phyloP scores from a whole-genome alignment of 2,888 invertebrate genomes.

The Heliconius sara region DNA sequence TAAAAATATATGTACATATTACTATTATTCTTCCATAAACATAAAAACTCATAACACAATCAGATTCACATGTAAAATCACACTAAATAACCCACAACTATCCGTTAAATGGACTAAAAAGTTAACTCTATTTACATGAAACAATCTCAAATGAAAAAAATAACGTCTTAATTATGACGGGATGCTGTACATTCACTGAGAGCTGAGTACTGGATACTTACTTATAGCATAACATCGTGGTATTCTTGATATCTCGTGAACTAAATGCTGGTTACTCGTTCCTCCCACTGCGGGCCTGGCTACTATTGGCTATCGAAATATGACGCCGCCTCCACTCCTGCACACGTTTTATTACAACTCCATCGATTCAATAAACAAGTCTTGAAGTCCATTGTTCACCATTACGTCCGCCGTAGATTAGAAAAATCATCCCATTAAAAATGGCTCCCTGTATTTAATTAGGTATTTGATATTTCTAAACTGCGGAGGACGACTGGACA shows the following conservation, averaged over 20 bases:
- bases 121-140: background rate
- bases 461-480: slow-evolving; percentile 8
- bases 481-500: background rate
- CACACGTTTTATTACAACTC: slow-evolving; percentile 79
- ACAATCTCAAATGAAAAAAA: slow-evolving; percentile 41
- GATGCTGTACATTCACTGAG: slow-evolving; percentile 30
- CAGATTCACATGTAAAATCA: slow-evolving; percentile 5
- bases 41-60: background rate
- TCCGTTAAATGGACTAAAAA: slow-evolving; percentile 2
- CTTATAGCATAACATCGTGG: slow-evolving; percentile 58
- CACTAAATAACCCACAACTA: background rate
- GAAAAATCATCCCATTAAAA: slow-evolving; percentile 63
- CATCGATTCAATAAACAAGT: slow-evolving; percentile 81
- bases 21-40: background rate
- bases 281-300: slow-evolving; percentile 74
- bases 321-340: slow-evolving; percentile 80
- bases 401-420: slow-evolving; percentile 74
- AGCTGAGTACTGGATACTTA: slow-evolving; percentile 49
- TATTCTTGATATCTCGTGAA: slow-evolving; percentile 63
- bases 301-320: slow-evolving; percentile 73
- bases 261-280: slow-evolving; percentile 77
- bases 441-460: slow-evolving; percentile 51
- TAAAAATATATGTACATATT: background rate
- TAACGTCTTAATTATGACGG: slow-evolving; percentile 58
- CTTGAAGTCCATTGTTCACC: slow-evolving; percentile 79